phyloP scores from a whole-genome alignment of 2,113 vertebrate species.

The Hyaena hyaena region DNA sequence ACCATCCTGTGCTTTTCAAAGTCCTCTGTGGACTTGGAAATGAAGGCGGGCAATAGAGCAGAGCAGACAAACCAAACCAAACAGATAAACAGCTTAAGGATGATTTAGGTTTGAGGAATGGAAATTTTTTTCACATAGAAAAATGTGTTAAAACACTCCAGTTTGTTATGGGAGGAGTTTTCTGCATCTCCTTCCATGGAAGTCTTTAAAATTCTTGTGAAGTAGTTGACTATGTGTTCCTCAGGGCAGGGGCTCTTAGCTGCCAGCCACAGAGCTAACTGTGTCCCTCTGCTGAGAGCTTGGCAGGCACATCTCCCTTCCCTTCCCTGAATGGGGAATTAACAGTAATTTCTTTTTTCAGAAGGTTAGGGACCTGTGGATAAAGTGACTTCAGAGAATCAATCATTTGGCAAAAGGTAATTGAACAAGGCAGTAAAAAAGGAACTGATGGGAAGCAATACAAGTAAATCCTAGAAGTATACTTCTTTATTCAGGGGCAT shows the following conservation, averaged over 20 bases:
- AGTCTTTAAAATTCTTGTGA: not conserved
- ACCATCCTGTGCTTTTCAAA: not conserved
- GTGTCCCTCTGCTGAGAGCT: not conserved
- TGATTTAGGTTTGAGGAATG: not conserved
- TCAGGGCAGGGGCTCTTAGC: not conserved
- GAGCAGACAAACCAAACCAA: not conserved
- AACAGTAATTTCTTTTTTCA: not conserved
- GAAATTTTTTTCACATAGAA: not conserved
- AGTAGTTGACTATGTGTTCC: not conserved
- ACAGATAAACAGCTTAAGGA: not conserved
- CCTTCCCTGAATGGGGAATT: not conserved
- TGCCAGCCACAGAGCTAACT: not conserved
- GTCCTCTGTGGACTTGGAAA: conserved; percentile 21
- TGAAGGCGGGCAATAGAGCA: not conserved
- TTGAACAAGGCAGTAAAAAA: conserved; percentile 18
- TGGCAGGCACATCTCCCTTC: not conserved
- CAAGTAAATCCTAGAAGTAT: not conserved
- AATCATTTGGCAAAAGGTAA: conserved; percentile 34
- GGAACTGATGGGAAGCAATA: not conserved
- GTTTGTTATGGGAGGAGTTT: not conserved
- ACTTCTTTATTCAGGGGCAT: conserved; percentile 24
- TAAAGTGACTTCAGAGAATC: conserved; percentile 43
- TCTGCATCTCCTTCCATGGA: not conserved
- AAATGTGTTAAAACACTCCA: not conserved
- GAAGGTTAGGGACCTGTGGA: not conserved